These are phyloP conservation scores for Ceratoteleas bidentatus DNA, from an alignment of 1,140 invertebrate genomes.

Conservation along the genomic window DNA sequence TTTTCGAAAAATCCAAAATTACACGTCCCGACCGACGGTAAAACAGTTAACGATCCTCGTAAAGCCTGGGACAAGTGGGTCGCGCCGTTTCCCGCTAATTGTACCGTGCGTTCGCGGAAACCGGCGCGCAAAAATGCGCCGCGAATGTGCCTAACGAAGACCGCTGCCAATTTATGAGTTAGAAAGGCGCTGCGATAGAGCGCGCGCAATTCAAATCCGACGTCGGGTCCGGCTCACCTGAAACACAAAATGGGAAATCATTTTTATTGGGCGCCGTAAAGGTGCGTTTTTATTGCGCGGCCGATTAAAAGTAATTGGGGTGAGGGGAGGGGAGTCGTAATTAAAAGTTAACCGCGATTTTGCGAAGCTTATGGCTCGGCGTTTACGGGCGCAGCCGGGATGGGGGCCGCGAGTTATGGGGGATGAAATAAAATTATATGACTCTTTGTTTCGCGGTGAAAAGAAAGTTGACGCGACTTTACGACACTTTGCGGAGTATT, in stretches of 20 bases:
- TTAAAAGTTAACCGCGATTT: constrained; percentile 27
- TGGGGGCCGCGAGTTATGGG: no score
- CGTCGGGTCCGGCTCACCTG: constrained; percentile 12
- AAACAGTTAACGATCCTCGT: constrained; percentile 30
- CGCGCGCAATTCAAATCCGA: no score
- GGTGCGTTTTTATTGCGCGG: constrained; percentile 11
- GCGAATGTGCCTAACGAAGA: no score
- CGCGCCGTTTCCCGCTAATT: constrained; percentile 5
- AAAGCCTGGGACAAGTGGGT: constrained; percentile 14
- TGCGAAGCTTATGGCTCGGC: constrained; percentile 23
- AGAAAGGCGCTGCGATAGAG: not conserved
- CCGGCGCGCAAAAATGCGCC: not conserved
- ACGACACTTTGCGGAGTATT: constrained; percentile 22
- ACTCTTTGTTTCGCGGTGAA: constrained; percentile 21
- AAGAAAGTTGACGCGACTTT: constrained; percentile 24
- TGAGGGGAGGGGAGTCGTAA: no score
- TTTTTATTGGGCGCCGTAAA: constrained; percentile 9
- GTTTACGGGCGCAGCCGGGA: constrained; percentile 18
- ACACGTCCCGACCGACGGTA: constrained; percentile 2
- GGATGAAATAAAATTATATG: constrained; percentile 23
- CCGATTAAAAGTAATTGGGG: constrained; percentile 29
- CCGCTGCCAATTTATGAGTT: no score
- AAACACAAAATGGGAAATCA: constrained; percentile 20
- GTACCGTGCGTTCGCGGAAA: not conserved
- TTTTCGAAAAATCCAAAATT: constrained; percentile 35